Conservation (phyloP, 2,113 vertebrate genomes). For the Anolis sagrei region DNA sequence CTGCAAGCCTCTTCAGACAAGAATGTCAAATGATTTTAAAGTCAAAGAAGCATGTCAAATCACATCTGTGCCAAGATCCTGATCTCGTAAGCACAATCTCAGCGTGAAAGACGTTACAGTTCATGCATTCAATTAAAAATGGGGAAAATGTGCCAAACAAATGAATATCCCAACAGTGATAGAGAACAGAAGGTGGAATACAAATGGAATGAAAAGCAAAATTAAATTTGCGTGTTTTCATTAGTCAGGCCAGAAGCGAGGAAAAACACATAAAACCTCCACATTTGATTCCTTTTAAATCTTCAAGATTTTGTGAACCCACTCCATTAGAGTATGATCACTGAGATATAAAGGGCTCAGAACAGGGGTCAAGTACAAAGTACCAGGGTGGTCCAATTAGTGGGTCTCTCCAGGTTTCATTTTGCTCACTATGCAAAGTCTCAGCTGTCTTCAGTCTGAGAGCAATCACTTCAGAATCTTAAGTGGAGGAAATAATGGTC, state of each 20-base stretch:
- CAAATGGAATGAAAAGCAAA: background rate
- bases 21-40: constrained; percentile 5
- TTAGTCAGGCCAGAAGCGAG: background rate
- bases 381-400: constrained; percentile 11
- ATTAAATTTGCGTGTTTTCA: background rate
- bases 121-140: constrained; percentile 19
- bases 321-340: background rate
- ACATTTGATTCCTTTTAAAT: background rate
- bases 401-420: background rate
- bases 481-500: background rate
- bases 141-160: background rate
- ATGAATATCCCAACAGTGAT: background rate
- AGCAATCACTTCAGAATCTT: background rate
- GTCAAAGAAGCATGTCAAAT: constrained; percentile 29
- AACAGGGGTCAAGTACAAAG: constrained; percentile 7
- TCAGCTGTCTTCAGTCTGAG: constrained; percentile 8
- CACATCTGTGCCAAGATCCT: background rate
- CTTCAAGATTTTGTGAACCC: background rate
- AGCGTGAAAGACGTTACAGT: background rate
- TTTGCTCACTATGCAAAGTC: background rate
- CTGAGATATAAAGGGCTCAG: background rate
- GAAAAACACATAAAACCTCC: background rate
- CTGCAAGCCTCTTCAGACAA: constrained; percentile 50
- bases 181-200: background rate
- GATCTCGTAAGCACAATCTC: background rate